Conservation (phyloP, 2,113 vertebrate species). For the rabbit (Oryctolagus cuniculus) region DNA sequence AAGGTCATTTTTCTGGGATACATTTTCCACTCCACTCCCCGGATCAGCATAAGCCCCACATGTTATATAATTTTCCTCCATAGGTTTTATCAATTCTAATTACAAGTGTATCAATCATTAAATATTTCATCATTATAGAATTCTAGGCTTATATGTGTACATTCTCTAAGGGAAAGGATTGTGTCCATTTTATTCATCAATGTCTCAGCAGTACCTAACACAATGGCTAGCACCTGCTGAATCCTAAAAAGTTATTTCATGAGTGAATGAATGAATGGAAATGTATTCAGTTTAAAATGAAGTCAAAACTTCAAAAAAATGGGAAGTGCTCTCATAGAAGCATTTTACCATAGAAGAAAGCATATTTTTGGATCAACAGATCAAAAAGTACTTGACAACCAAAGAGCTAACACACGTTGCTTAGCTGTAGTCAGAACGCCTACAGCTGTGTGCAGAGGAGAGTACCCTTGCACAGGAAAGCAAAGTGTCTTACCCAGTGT, state of each 20-base stretch:
- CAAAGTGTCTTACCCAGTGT: not conserved
- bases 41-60: not conserved
- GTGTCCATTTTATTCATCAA: not conserved
- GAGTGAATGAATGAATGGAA: not conserved
- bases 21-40: not conserved
- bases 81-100: not conserved
- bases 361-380: constrained; percentile 1
- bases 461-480: not conserved
- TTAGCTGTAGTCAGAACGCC: not conserved
- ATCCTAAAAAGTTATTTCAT: constrained; percentile 14
- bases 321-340: not conserved
- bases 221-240: not conserved
- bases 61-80: not conserved
- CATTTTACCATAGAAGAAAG: not conserved
- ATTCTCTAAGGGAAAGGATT: not conserved
- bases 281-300: not conserved
- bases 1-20: not conserved
- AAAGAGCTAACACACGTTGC: not conserved
- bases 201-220: not conserved
- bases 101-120: not conserved
- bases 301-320: not conserved
- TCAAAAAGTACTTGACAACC: not conserved
- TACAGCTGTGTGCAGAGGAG: not conserved
- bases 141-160: not conserved
- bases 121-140: not conserved